Percentiles rank a stretch among this genome's conserved stretches.
Conservation (phyloP, 2,113 vertebrate genomes). For the Cnemophilus loriae region DNA sequence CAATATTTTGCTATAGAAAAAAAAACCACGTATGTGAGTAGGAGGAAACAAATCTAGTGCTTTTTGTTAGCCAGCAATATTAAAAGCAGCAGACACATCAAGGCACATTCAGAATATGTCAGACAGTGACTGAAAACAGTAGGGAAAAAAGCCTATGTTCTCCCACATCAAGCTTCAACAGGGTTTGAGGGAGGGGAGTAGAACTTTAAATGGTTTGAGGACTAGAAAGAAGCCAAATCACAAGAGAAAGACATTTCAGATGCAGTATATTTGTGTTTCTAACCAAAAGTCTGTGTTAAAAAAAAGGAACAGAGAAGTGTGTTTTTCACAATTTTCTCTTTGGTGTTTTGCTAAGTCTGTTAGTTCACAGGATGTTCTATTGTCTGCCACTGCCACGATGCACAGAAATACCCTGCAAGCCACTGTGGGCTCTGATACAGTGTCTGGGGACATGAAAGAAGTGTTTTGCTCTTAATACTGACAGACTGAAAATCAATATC, state of each 20-base stretch:
- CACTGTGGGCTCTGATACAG: not conserved
- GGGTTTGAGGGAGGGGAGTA: constrained; percentile 29
- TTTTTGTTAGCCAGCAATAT: constrained; percentile 31
- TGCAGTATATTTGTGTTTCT: constrained; percentile 15
- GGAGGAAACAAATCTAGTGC: not conserved
- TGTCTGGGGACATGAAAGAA: not conserved
- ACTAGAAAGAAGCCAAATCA: constrained; percentile 47
- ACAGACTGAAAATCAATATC: constrained; percentile 6
- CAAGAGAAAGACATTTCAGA: constrained; percentile 29
- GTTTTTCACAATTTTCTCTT: constrained; percentile 50
- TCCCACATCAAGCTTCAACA: constrained; percentile 52
- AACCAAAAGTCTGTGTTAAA: not conserved
- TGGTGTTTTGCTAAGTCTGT: constrained; percentile 43
- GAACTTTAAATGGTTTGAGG: constrained; percentile 16
- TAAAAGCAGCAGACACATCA: constrained; percentile 52
- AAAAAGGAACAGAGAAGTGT: constrained; percentile 34
- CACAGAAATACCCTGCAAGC: constrained; percentile 13
- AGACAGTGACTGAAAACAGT: constrained; percentile 58
- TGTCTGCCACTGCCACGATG: constrained; percentile 25
- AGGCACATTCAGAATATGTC: constrained; percentile 24
- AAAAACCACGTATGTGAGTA: constrained; percentile 3
- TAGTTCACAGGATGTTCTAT: constrained; percentile 59
- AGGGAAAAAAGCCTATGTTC: constrained; percentile 16
- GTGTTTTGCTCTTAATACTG: not conserved
- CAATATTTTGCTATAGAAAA: not conserved